Conservation (phyloP, 2,888 invertebrate genomes). For the Syrista parreyssii region DNA sequence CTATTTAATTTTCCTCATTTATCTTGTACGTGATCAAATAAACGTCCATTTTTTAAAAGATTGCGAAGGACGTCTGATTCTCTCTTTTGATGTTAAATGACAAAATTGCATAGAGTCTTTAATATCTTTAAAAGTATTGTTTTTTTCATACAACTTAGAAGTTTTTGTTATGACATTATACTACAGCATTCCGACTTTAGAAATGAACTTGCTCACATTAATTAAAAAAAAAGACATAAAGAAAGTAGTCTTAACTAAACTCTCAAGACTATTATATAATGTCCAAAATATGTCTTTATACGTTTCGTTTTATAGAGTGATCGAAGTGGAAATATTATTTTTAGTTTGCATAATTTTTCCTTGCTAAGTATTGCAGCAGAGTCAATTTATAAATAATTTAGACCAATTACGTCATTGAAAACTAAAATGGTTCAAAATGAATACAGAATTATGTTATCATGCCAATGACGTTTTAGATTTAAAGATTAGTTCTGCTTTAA, state of each 20-base stretch:
- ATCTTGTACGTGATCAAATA: neutral
- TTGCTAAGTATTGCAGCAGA: neutral
- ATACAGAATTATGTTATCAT: neutral
- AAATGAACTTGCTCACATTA: neutral
- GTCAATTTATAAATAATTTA: neutral
- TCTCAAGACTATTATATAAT: neutral
- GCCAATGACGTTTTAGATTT: neutral
- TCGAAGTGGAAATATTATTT: neutral
- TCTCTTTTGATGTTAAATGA: neutral
- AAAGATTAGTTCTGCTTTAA: neutral
- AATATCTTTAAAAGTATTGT: neutral
- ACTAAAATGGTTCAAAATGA: neutral
- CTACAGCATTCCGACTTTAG: neutral
- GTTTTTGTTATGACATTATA: neutral
- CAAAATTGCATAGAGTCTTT: neutral
- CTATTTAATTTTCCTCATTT: constrained; percentile 1
- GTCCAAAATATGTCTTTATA: neutral
- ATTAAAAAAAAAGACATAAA: neutral
- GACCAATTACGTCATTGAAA: neutral
- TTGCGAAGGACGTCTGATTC: neutral
- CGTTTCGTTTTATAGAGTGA: neutral
- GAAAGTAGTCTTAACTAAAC: neutral
- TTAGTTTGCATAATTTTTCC: neutral
- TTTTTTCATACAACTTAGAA: neutral
- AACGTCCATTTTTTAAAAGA: constrained; percentile 1